Evolutionary conservation across 2,113 vertebrate genomes (phyloP).

Genomic region (Oceanodroma tethys): DNA sequence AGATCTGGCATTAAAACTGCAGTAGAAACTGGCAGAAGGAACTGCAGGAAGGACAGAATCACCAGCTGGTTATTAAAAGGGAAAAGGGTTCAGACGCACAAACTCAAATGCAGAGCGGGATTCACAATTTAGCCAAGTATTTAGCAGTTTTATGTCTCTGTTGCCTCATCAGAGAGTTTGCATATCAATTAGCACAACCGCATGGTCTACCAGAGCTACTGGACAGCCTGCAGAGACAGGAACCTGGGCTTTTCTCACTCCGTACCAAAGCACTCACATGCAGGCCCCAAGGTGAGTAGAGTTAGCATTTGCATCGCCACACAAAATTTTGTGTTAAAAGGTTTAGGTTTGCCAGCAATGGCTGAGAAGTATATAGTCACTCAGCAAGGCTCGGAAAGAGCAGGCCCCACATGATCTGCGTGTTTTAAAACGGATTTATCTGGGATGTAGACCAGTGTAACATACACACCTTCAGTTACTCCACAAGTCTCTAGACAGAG

Average conservation of each 20-base stretch:
- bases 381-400: conserved; percentile 59
- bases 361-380: not conserved
- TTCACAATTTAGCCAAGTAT: not conserved
- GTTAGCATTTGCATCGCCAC: conserved; percentile 31
- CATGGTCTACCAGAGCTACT: not conserved
- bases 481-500: not conserved
- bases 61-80: not conserved
- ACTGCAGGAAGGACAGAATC: conserved; percentile 4
- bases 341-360: conserved; percentile 34
- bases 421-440: not conserved
- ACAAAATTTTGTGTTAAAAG: conserved; percentile 27
- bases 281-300: conserved; percentile 1
- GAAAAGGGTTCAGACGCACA: not conserved
- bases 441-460: not conserved
- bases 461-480: not conserved
- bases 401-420: conserved; percentile 55
- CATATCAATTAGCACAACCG: not conserved
- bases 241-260: not conserved
- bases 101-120: not conserved
- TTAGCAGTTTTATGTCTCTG: not conserved
- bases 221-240: not conserved
- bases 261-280: not conserved
- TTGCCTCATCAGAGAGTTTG: not conserved
- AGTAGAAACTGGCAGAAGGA: conserved; percentile 32
- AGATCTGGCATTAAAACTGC: not conserved